Evolutionary conservation across 2,113 vertebrate genomes (phyloP).

Genomic region (Dipodomys merriami): DNA sequence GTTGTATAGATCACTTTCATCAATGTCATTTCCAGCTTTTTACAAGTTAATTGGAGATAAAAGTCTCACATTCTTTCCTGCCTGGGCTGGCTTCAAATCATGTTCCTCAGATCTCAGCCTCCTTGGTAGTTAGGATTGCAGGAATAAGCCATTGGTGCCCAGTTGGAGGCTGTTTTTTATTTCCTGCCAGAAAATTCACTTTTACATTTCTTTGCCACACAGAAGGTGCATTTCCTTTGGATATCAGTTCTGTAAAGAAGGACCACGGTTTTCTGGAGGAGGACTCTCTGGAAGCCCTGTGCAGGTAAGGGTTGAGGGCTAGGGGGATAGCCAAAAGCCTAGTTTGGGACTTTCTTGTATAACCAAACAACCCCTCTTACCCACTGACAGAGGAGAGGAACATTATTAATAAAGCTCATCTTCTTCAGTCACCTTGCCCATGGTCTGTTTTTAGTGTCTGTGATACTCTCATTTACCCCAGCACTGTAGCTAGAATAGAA

Average conservation of each 20-base stretch:
- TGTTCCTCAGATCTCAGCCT: too few relatives aligned
- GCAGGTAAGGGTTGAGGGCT: constrained; percentile 85
- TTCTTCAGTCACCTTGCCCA: neutral
- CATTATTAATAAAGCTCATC: neutral
- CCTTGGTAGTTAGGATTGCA: too few relatives aligned
- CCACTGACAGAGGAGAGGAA: neutral
- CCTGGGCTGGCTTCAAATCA: too few relatives aligned
- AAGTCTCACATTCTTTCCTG: too few relatives aligned
- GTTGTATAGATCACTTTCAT: too few relatives aligned
- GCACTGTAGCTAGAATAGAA: constrained; percentile 31
- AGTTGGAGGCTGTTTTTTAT: neutral
- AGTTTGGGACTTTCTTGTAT: neutral
- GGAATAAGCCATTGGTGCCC: too few relatives aligned
- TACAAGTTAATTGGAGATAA: too few relatives aligned
- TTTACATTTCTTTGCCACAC: constrained; percentile 60
- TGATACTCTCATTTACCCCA: neutral
- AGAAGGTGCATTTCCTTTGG: constrained; percentile 86
- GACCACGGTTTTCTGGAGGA: constrained; percentile 91
- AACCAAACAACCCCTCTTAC: neutral
- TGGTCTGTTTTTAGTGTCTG: constrained; percentile 3
- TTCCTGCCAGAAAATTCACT: neutral
- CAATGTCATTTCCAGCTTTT: too few relatives aligned
- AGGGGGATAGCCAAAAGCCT: neutral
- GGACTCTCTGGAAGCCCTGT: constrained; percentile 90
- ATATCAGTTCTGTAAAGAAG: constrained; percentile 90